Evolutionary conservation across 2,888 invertebrate genomes (phyloP).

Genomic region (Leptinotarsa haldemani): DNA sequence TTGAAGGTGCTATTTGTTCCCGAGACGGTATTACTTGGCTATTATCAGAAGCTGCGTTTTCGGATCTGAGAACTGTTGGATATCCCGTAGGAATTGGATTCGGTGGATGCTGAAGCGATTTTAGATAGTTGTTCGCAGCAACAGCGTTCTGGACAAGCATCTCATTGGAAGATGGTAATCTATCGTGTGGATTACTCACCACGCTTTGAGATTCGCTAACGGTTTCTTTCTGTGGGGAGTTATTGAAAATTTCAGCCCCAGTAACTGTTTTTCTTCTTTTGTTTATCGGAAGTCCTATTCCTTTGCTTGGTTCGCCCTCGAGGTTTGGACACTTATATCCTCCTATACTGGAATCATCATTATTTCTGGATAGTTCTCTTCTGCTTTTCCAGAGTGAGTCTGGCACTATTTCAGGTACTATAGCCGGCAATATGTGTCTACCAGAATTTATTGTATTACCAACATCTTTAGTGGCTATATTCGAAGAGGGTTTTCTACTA

Average conservation of each 20-base stretch:
- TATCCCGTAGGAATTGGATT: constrained; percentile 18
- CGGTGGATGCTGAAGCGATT: not conserved
- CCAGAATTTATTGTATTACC: not conserved
- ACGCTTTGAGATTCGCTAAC: not conserved
- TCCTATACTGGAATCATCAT: not conserved
- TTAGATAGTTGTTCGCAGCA: not conserved
- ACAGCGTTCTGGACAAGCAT: not conserved
- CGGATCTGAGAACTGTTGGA: not conserved
- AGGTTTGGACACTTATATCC: not conserved
- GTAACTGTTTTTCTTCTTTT: constrained; percentile 28
- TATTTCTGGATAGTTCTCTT: not conserved
- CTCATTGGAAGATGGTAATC: not conserved
- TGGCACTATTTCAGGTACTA: constrained; percentile 16
- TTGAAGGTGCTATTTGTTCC: not conserved
- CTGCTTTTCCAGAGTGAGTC: not conserved
- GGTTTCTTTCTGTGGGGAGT: not conserved
- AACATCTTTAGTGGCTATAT: constrained; percentile 2
- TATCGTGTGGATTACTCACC: not conserved
- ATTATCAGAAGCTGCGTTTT: not conserved
- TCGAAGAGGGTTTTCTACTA: not conserved
- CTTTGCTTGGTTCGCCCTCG: not conserved
- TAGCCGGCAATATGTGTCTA: constrained; percentile 19
- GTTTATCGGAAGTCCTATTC: constrained; percentile 8
- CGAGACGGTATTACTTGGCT: not conserved
- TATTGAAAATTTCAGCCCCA: constrained; percentile 20